Percentiles rank a stretch among this genome's conserved stretches.
phyloP scores from a whole-genome alignment of 2,113 vertebrate genomes.

The Urocolius indicus region DNA sequence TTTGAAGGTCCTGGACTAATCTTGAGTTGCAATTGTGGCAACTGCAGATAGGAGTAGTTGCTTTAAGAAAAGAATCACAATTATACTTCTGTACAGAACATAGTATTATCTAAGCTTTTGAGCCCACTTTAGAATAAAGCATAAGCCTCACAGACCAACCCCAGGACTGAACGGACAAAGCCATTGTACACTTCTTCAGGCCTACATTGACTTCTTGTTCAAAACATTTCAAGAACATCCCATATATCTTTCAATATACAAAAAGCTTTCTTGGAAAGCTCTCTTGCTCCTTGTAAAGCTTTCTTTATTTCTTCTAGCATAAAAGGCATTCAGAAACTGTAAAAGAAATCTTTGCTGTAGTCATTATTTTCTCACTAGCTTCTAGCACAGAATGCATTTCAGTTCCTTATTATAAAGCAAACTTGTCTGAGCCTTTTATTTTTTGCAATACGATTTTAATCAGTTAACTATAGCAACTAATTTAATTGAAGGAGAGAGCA shows the following conservation, averaged over 20 bases:
- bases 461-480: neutral
- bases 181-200: neutral
- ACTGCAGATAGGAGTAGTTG: neutral
- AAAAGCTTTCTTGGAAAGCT: constrained; percentile 23
- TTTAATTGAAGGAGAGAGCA: neutral
- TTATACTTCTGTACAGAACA: neutral
- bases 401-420: neutral
- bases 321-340: neutral
- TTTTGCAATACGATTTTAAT: constrained; percentile 43
- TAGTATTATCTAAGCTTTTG: neutral
- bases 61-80: neutral
- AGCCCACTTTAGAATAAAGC: neutral
- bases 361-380: constrained; percentile 22
- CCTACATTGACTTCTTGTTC: neutral
- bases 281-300: neutral
- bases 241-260: neutral
- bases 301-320: constrained; percentile 30
- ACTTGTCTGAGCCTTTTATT: neutral
- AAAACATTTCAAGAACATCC: neutral
- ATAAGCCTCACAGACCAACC: neutral
- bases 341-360: neutral
- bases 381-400: neutral
- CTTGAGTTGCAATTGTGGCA: neutral
- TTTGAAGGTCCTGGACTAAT: neutral
- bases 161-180: neutral